phyloP scores from a whole-genome alignment of 2,888 invertebrate species.

The Quadroppia sp. region DNA sequence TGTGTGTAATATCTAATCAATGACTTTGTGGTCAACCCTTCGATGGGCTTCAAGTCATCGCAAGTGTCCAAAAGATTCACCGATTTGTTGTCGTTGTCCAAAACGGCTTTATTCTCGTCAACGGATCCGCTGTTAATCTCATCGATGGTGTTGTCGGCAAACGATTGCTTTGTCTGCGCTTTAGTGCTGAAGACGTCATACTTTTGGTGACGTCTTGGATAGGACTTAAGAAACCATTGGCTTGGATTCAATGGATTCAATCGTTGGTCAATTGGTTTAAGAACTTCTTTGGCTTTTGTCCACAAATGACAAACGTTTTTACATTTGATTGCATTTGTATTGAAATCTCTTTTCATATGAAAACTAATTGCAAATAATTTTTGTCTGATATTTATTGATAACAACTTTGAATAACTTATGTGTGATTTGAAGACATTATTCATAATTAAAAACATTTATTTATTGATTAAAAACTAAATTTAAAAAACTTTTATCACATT shows the following conservation, averaged over 20 bases:
- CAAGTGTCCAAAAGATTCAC: background rate
- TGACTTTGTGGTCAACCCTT: background rate
- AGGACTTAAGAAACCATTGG: background rate
- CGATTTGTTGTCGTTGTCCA: background rate
- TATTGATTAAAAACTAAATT: background rate
- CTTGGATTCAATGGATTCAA: slow-evolving; percentile 11
- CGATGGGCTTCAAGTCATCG: slow-evolving; percentile 8
- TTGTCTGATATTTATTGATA: background rate
- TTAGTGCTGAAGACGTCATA: slow-evolving; percentile 25
- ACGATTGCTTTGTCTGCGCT: background rate
- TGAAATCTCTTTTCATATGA: background rate
- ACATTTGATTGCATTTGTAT: background rate
- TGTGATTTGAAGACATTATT: slow-evolving; percentile 10
- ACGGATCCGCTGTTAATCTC: background rate
- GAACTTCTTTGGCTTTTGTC: background rate
- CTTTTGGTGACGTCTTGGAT: slow-evolving; percentile 3
- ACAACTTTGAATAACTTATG: background rate
- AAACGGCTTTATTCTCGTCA: background rate
- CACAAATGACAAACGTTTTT: background rate
- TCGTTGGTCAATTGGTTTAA: background rate
- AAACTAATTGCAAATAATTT: background rate
- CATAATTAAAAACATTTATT: background rate
- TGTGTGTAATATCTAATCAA: slow-evolving; percentile 33
- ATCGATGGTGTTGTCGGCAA: background rate
- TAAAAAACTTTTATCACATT: slow-evolving; percentile 12